Evolutionary conservation across 92 coral and sea anemone species (phyloP).

Genomic region (Plumapathes pennacea): DNA sequence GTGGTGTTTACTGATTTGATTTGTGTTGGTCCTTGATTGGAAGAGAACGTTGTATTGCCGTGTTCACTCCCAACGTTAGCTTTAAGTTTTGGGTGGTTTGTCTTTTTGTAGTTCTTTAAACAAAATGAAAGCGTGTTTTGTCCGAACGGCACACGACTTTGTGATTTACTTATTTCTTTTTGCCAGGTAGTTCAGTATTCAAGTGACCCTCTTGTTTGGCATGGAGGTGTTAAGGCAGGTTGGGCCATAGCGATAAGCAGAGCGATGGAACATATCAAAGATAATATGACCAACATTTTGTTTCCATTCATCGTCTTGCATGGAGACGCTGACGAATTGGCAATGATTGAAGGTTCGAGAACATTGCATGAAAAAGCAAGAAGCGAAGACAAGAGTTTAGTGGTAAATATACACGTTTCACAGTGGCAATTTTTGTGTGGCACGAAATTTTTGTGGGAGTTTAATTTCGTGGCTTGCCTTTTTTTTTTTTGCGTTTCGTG

Average conservation of each 20-base stretch:
- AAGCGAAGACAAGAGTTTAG: conserved; percentile 80
- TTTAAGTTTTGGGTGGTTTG: too few species aligned
- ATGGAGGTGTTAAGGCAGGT: conserved; percentile 72
- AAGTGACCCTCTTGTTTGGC: conserved; percentile 79
- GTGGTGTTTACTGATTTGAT: too few species aligned
- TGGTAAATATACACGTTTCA: conserved; percentile 39
- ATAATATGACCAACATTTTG: conserved; percentile 36
- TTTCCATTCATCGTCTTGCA: conserved; percentile 93
- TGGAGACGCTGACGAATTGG: conserved; percentile 75
- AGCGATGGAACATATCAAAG: conserved; percentile 53
- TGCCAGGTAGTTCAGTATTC: conserved; percentile 58
- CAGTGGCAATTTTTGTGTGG: too few species aligned
- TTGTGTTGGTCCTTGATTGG: too few species aligned
- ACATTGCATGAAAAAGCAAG: conserved; percentile 64
- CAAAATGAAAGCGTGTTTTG: too few species aligned
- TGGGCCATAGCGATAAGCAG: conserved; percentile 60
- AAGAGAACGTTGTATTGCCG: too few species aligned
- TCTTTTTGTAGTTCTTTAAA: too few species aligned
- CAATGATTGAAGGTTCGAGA: conserved; percentile 64
- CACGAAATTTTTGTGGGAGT: neutral
- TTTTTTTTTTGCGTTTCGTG: neutral
- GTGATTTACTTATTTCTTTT: too few species aligned
- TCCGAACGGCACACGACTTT: too few species aligned
- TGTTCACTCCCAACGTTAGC: too few species aligned
- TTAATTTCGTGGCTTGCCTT: neutral